Evolutionary conservation across 1,140 invertebrate genomes (phyloP), one percentile per base, ranked within the genome.

Genomic region (Drosophila kepulauana): DNA sequence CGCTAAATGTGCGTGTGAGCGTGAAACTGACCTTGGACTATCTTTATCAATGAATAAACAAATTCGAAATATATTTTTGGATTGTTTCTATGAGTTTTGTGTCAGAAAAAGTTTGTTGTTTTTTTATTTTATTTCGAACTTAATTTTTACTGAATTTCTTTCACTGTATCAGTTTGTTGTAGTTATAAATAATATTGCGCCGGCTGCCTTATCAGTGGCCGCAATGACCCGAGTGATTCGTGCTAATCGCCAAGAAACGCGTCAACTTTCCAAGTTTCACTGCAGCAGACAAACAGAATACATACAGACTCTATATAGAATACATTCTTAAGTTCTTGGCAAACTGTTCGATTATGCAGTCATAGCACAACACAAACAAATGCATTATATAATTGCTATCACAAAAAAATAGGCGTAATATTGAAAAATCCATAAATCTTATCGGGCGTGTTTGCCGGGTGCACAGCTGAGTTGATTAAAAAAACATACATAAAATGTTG

Each of bases 361-460:
- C 28, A 46, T 43, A 51, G 56, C 28, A 59, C 64, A 51, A 59
- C 28, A 59, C 64, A 56, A 67, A 51, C 11, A 13, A 61, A 38
- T 54, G n/a, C 6, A 64, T 89, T 87, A 81, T 71, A 84, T 87
- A 87, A 87, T 80, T 35, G 5, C 11, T 25, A 28, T 41, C 20
- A 63, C 43, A 25, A 25, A 25, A 25, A 69, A 69, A 59, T 46
- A 2, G 4, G 38, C 13, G 10, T 43, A 56, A 25, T 69, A 59
- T 75, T 80, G 78, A 78, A 79, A 78, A 80, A 80, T 87, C 73
- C 57, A 71, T 74, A 58, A 61, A 28, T 75, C 71, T 75, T 81
- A 88, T 87, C 80, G 71, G 35, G 43, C 49, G 28, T 49, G 28
- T 51, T 59, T 61, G 57, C 64, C 75, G 70, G 75, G 35, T n/a